phyloP scores from a whole-genome alignment of 2,888 invertebrate genomes.

The Eledone cirrhosa region DNA sequence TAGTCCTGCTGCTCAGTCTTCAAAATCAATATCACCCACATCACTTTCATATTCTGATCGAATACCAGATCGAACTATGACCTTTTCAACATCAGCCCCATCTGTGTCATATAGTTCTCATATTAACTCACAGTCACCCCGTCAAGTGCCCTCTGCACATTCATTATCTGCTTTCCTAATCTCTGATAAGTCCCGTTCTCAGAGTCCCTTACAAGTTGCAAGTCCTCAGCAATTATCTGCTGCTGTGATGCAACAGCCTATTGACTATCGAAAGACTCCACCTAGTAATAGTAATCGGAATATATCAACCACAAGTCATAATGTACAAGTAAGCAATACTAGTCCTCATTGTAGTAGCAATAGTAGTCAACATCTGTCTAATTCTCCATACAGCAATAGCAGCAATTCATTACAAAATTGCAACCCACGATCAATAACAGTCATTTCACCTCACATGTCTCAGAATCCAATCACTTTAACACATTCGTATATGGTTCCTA shows the following conservation, averaged over 20 bases:
- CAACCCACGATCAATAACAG: conserved; percentile 11
- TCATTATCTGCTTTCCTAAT: conserved; percentile 44
- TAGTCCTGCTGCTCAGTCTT: conserved; percentile 36
- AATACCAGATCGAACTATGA: conserved; percentile 39
- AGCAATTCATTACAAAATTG: background rate
- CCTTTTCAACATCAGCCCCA: conserved; percentile 39
- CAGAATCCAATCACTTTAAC: conserved; percentile 59
- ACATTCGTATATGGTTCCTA: conserved; percentile 59
- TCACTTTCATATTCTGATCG: conserved; percentile 41
- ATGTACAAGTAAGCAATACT: conserved; percentile 29
- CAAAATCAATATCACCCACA: conserved; percentile 47
- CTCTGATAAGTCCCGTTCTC: conserved; percentile 47
- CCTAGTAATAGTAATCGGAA: conserved; percentile 39
- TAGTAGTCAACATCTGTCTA: conserved; percentile 18
- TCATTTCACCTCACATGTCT: conserved; percentile 49
- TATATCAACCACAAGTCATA: conserved; percentile 18
- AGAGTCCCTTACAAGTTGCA: conserved; percentile 56
- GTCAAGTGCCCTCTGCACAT: conserved; percentile 15
- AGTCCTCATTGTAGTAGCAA: conserved; percentile 35
- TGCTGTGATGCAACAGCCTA: conserved; percentile 54
- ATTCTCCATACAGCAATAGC: conserved; percentile 14
- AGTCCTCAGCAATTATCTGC: conserved; percentile 55
- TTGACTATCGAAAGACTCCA: conserved; percentile 54
- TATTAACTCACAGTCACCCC: conserved; percentile 26
- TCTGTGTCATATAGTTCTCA: conserved; percentile 41